phyloP scores from a whole-genome alignment of 2,113 vertebrate species.

The Bostrychus sinensis region DNA sequence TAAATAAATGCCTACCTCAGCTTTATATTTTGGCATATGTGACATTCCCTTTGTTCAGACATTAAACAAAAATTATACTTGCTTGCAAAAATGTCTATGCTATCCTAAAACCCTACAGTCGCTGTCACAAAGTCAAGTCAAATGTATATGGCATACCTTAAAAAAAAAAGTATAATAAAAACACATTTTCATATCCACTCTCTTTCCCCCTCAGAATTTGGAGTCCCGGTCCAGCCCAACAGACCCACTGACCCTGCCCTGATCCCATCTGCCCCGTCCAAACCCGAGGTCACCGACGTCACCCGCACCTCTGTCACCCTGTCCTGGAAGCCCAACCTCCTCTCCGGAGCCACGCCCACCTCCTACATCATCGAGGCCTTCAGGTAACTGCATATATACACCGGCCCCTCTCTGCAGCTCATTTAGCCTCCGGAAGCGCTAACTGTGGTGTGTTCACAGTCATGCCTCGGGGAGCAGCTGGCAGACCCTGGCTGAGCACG shows the following conservation, averaged over 20 bases:
- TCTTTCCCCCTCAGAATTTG: constrained; percentile 84
- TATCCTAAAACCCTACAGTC: too few species aligned
- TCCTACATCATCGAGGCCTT: constrained; percentile 99
- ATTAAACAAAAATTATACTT: too few species aligned
- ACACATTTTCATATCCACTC: background rate
- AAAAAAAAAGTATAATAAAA: background rate
- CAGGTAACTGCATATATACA: constrained; percentile 83
- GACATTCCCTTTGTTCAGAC: too few species aligned
- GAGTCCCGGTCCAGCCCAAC: constrained; percentile 91
- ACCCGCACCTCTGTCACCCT: constrained; percentile 90
- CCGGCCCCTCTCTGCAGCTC: too few species aligned
- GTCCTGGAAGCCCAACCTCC: constrained; percentile 94
- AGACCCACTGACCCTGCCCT: constrained; percentile 96
- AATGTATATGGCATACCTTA: too few species aligned
- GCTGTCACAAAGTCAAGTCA: too few species aligned
- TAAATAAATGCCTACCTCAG: too few species aligned
- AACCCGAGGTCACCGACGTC: constrained; percentile 93
- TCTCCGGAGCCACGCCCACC: constrained; percentile 95
- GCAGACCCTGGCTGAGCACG: constrained; percentile 96
- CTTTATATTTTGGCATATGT: too few species aligned
- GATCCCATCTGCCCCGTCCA: constrained; percentile 95
- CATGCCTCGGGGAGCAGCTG: constrained; percentile 98
- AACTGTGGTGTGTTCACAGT: constrained; percentile 71
- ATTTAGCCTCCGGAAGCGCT: background rate
- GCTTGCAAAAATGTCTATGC: too few species aligned